A percentile compares a stretch with the other conserved stretches of the same genome.
These are phyloP conservation scores for Takifugu flavidus DNA, from an alignment of 2,113 vertebrate genomes.

Conservation along the genomic window DNA sequence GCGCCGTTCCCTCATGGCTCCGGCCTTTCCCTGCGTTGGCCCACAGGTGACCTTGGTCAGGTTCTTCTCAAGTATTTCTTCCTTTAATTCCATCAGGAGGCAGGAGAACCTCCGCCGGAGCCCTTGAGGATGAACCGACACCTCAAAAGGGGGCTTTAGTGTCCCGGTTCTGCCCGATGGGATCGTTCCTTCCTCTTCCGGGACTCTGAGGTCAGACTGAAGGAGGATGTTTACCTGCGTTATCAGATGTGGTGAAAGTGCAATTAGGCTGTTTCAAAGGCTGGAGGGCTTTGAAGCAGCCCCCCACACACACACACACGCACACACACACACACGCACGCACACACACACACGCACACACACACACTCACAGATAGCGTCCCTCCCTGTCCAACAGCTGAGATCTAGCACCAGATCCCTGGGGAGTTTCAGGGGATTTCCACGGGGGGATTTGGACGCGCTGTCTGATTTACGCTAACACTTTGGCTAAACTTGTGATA, in stretches of 20 bases:
- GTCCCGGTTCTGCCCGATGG: too few relatives aligned
- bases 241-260: slow-evolving; percentile 49
- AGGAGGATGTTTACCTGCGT: not conserved
- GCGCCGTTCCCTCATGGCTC: not conserved
- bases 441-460: slow-evolving; percentile 65
- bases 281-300: slow-evolving; percentile 42
- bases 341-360: slow-evolving; percentile 22
- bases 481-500: slow-evolving; percentile 72
- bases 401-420: slow-evolving; percentile 64
- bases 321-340: slow-evolving; percentile 26
- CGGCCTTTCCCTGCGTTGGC: not conserved
- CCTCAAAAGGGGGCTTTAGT: too few relatives aligned
- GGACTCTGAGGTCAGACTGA: too few relatives aligned
- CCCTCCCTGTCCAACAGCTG: slow-evolving; percentile 60
- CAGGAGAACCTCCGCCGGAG: too few relatives aligned
- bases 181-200: too few relatives aligned
- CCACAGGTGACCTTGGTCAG: not conserved
- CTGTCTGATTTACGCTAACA: slow-evolving; percentile 71
- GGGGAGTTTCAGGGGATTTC: slow-evolving; percentile 73
- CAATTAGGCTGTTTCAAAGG: slow-evolving; percentile 75
- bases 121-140: too few relatives aligned
- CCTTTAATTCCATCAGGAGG: too few relatives aligned
- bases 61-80: not conserved
- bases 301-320: not conserved
- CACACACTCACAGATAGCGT: slow-evolving; percentile 38